Conservation (phyloP, 2,797 vertebrate species). For the Benthosema pterotum region DNA sequence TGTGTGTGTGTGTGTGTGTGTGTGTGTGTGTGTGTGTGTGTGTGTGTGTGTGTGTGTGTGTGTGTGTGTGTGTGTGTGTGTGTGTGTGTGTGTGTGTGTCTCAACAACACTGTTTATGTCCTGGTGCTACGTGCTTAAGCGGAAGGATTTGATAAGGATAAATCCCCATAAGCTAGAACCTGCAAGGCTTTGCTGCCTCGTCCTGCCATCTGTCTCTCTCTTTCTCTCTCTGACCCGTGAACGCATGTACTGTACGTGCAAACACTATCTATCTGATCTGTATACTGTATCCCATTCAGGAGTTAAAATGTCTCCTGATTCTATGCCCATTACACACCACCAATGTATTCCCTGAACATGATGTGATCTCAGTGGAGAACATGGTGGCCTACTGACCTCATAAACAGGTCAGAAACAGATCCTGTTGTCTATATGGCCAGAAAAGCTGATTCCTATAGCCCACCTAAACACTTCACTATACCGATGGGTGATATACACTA, state of each 20-base stretch:
- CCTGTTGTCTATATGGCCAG: too few relatives aligned
- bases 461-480: too few relatives aligned
- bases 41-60: conserved; percentile 2
- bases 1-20: conserved; percentile 1
- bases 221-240: conserved; percentile 1
- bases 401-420: too few relatives aligned
- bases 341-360: conserved; percentile 7
- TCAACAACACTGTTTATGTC: conserved; percentile 45
- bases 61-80: conserved; percentile 7
- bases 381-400: conserved; percentile 3
- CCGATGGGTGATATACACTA: too few relatives aligned
- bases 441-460: too few relatives aligned
- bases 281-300: background rate
- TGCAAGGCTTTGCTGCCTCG: conserved; percentile 69
- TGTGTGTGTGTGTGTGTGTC: conserved; percentile 7
- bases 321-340: background rate
- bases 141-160: conserved; percentile 67
- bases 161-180: conserved; percentile 64
- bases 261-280: background rate
- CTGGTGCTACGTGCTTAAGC: conserved; percentile 26
- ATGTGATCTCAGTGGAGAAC: conserved; percentile 5
- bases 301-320: conserved; percentile 7
- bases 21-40: background rate
- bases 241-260: background rate
- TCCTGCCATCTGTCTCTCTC: conserved; percentile 49